Conservation (phyloP, 2,797 vertebrate species). For the Peromyscus melanophrys region DNA sequence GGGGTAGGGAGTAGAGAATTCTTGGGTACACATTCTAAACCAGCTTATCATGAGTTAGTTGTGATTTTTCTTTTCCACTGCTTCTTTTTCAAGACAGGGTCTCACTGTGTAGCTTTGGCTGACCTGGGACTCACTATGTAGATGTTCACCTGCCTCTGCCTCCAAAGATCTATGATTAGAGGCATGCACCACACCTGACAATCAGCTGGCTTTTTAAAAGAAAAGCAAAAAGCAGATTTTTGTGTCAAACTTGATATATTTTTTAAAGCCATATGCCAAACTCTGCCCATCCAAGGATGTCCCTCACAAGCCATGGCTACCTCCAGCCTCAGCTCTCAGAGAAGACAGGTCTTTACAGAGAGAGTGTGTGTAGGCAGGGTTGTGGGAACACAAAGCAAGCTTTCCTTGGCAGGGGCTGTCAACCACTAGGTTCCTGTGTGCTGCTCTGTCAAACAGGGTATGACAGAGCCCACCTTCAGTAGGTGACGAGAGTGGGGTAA, state of each 20-base stretch:
- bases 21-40: conserved; percentile 24
- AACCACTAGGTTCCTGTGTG: background rate
- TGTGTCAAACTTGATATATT: background rate
- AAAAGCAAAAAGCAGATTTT: background rate
- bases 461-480: background rate
- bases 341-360: background rate
- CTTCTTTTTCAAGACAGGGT: background rate
- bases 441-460: background rate
- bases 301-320: background rate
- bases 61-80: background rate
- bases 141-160: background rate
- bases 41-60: background rate
- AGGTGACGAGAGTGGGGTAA: background rate
- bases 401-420: background rate
- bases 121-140: background rate
- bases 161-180: background rate
- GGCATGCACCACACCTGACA: background rate
- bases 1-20: background rate
- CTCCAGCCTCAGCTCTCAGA: background rate
- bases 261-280: conserved; percentile 19
- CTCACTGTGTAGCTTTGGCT: background rate
- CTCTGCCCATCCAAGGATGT: background rate
- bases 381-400: background rate
- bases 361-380: background rate
- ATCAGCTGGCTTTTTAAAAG: background rate